Evolutionary conservation across 2,797 vertebrate species (phyloP), one percentile per base, ranked within the genome.

Genomic region (Melanotaenia boesemani): DNA sequence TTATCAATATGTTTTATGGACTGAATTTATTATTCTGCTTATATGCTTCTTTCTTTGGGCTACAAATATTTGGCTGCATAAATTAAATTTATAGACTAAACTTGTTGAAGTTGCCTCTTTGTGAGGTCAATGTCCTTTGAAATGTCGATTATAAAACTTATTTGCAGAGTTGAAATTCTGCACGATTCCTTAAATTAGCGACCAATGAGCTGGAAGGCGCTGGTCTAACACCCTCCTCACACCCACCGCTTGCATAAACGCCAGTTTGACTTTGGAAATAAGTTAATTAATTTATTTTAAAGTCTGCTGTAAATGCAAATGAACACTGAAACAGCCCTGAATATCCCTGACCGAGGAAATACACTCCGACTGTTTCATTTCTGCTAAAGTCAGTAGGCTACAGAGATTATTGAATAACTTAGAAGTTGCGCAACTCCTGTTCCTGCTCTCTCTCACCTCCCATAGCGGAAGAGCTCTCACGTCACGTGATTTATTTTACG

Each of bases 241-340:
- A 4, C 6, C 22, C n/a, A 3, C 1, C 1, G 0, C 65, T 18
- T 30, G 10, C 67, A 2, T 58, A 2, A 6, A 11, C 83, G 83
- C 81, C 83, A 88, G 84, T 32, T 91, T 88, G 74, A 67, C 66
- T 77, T 84, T 69, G 84, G 59, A 48, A 74, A 37, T 0, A 0
- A 7, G 9, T 1, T 0, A 11, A 0, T 2, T 1, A 44, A 28
- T 28, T 6, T 0, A 6, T 6, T 30, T n/a, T 6, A 6, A 15
- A 58, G 30, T 9, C 37, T 2, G 0, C 8, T 8, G 3, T 1
- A 58, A 39, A 0, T 5, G 2, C 0, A 30, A 32, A 41, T 1
- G 5, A 1, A 9, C 0, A 1, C 32, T 24, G 2, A 4, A 15
- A n/a, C 7, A 4, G 32, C 4, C 3, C 2, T 2, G 6, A 4